These are phyloP conservation scores for Merops nubicus DNA, from an alignment of 2,113 vertebrate genomes.

Conservation along the genomic window DNA sequence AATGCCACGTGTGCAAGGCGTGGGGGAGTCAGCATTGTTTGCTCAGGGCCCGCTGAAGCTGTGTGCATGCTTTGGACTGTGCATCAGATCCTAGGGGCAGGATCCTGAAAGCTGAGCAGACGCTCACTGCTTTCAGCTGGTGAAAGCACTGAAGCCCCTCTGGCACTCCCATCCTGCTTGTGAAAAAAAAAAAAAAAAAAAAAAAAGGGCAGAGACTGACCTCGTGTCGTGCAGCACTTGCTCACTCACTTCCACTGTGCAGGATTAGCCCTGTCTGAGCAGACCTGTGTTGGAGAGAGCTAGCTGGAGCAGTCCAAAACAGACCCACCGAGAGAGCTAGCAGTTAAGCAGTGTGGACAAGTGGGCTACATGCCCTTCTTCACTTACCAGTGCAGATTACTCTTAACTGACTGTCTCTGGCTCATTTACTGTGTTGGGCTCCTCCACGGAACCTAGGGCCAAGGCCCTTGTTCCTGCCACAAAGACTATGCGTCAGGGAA, in stretches of 20 bases:
- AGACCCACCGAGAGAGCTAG: background rate
- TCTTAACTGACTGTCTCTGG: background rate
- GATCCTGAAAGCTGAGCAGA: background rate
- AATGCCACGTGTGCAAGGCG: background rate
- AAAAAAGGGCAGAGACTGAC: background rate
- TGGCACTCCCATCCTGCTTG: background rate
- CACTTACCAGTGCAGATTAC: background rate
- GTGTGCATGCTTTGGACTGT: background rate
- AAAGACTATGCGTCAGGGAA: background rate
- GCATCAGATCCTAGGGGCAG: background rate
- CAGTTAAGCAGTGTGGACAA: background rate
- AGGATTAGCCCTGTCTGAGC: background rate
- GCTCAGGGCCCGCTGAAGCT: background rate
- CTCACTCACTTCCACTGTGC: background rate
- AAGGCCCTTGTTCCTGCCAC: background rate
- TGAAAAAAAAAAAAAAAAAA: background rate
- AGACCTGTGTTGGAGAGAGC: background rate
- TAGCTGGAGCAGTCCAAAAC: background rate
- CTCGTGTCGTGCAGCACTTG: background rate
- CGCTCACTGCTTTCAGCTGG: background rate
- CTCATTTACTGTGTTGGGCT: background rate
- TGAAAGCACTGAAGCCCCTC: background rate
- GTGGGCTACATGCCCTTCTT: rapidly evolving
- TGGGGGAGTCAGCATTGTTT: background rate
- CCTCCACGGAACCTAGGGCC: background rate